Base-by-base conservation (phyloP, 2,888 invertebrate genomes). In the Cephus nigrinus region DNA sequence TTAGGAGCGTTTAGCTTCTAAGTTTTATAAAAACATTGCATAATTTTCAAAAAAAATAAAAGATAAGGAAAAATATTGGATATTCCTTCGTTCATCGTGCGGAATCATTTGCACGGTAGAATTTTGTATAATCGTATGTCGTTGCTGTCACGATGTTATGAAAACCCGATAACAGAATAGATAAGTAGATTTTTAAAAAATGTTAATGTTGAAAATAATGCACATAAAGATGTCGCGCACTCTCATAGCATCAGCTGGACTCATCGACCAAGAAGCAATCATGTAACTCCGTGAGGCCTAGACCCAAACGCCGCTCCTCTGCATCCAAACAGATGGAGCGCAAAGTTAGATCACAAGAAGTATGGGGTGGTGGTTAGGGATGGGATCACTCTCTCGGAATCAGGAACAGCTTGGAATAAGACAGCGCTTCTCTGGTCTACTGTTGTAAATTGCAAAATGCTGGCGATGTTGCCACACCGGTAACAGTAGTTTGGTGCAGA, bases 401-500 rank as follows among this genome's bases (percentile, higher is more conserved):
- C 98, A 12, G 99, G 98, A 76, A 99, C 99, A 68, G 99, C 99
- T 86, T 96, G 94, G 92, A 99, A 99, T 87, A 99, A 93, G 92
- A 98, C 97, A 32, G 97, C 94, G 85, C 94, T 94, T 89, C 96
- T 94, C 84, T 95, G 95, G 84, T 96, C 96, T 11, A 95, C 95
- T 81, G 95, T 95, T 80, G 95, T 94, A 91, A 99, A 98, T 91
- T 97, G 96, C 90, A 99, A 93, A 87, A 99, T 99, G 75, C 99
- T 98, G 5, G 99, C 99, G 77, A 98, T 96, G 92, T 99, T 99
- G 74, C 99, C 99, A 91, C 99, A 99, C 35, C 99, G 95, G 92
- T 99, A 99, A 92, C 99, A 99, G 92, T 99, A 99, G 93, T 99
- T 99, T 5, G 99, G 99, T 9, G 99, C 99, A 30, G 99, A 98